A percentile compares a stretch with the other conserved stretches of the same genome.
These are phyloP conservation scores for Pogonomyrmex barbatus DNA, from an alignment of 1,140 invertebrate species.

Conservation along the genomic window DNA sequence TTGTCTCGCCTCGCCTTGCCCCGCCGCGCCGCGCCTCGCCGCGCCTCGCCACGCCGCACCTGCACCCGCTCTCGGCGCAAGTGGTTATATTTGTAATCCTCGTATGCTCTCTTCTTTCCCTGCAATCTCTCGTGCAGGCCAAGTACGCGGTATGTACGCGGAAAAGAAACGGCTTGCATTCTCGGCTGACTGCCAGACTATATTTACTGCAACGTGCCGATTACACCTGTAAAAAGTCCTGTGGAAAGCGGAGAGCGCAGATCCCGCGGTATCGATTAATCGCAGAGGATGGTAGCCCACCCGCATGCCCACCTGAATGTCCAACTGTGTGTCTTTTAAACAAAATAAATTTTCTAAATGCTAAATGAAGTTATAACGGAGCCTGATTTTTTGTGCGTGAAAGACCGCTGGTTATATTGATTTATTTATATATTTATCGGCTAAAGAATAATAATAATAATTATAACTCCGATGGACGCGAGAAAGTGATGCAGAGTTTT, in stretches of 20 bases:
- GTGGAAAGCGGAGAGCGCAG: conserved; percentile 10
- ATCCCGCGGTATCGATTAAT: conserved; percentile 37
- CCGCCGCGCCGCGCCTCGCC: conserved; percentile 5
- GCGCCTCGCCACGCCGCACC: conserved; percentile 46
- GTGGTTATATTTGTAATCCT: conserved; percentile 74
- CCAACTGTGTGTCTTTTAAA: background rate
- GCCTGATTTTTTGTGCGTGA: background rate
- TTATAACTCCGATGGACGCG: background rate
- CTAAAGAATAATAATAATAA: conserved; percentile 7
- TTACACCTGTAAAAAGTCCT: conserved; percentile 78
- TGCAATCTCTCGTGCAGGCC: conserved; percentile 75
- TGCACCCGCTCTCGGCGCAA: conserved; percentile 53
- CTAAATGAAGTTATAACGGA: background rate
- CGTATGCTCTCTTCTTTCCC: conserved; percentile 72
- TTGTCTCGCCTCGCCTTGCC: background rate
- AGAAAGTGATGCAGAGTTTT: conserved; percentile 9
- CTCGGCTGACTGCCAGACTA: conserved; percentile 83
- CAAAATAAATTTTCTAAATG: background rate
- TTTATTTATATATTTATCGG: conserved; percentile 40
- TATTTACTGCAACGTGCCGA: conserved; percentile 81
- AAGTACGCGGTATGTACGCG: conserved; percentile 79
- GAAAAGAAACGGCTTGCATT: conserved; percentile 79
- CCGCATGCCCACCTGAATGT: background rate
- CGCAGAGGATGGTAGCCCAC: background rate
- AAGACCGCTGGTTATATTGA: conserved; percentile 12